Evolutionary conservation across 2,797 vertebrate species (phyloP).

Genomic region (Geotrypetes seraphini): DNA sequence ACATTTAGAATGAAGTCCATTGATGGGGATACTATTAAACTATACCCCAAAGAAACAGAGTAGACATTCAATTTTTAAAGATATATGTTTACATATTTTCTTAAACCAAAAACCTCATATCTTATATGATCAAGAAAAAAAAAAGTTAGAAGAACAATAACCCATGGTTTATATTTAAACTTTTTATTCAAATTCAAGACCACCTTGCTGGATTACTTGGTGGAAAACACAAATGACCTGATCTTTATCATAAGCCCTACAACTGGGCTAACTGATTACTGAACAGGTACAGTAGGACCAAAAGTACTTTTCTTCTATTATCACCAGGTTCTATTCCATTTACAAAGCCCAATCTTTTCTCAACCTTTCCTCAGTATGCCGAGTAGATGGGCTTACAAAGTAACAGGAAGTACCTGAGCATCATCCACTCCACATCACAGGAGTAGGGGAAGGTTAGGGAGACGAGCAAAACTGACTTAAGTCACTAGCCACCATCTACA

Average conservation of each 20-base stretch:
- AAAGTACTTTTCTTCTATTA: too few relatives aligned
- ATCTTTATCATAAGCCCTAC: conserved; percentile 49
- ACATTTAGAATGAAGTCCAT: conserved; percentile 18
- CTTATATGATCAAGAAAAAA: conserved; percentile 9
- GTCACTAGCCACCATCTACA: conserved; percentile 5
- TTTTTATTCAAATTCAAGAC: conserved; percentile 50
- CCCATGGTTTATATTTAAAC: conserved; percentile 60
- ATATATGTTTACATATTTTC: conserved; percentile 24
- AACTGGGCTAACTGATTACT: too few relatives aligned
- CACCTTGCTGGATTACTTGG: conserved; percentile 45
- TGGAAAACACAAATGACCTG: conserved; percentile 45
- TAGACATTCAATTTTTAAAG: too few relatives aligned
- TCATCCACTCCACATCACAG: conserved; percentile 1
- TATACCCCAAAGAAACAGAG: conserved; percentile 24
- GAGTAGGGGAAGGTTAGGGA: conserved; percentile 13
- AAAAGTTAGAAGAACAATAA: conserved; percentile 41
- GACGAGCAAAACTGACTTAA: conserved; percentile 14
- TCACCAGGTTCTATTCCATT: neutral
- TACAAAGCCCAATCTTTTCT: neutral
- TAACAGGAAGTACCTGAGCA: conserved; percentile 6
- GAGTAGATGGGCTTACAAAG: neutral
- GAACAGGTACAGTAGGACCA: too few relatives aligned
- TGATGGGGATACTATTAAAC: conserved; percentile 10
- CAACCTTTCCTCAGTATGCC: conserved; percentile 4
- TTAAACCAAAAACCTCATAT: conserved; percentile 33